Evolutionary conservation across 1,140 invertebrate species (phyloP), one percentile per base, ranked within the genome.

Genomic region (Diorhabda elongata): DNA sequence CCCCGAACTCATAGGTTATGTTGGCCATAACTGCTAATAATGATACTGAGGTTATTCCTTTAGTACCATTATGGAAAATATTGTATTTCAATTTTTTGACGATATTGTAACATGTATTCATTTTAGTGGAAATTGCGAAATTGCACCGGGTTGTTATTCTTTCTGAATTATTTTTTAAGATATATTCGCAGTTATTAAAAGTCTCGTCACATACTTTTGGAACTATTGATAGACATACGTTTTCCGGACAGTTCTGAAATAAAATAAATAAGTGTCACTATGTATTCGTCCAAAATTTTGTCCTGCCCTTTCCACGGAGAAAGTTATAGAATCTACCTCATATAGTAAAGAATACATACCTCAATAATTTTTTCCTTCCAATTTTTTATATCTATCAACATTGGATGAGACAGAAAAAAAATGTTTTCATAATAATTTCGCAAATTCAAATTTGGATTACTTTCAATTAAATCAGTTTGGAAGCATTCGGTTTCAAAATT

Each of bases 1-100:
- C 8, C 26, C 60, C 62, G 57, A 71, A 74, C 61, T 69, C 57
- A 65, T 76, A 67, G 52, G 80, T 77, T 60, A 83, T 65, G 70
- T 85, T 85, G 42, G 71, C 75, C 43, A 87, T 70, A 60, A 77
- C 69, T 47, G 85, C 80, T 69, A 83, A 80, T 11, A 83, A 71
- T 42, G 83, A 71, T 44, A 85, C 76, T 57, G 80, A 79, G 2
- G 74, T 73, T 42, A 88, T 82, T 3, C 88, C 88, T 41, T 78
- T 71, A 3, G 84, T 84, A 6, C 87, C 87, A 74, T 88, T 87
- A 69, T 89, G 87, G 69, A 77, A 73, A 69, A 89, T 78, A 9
- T 80, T 72, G 66, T 86, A 87, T 71, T 81, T 82, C 5, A 89
- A 66, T 52, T 75, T 78, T 69, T 83, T 82, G 6, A 86, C 78